A percentile compares a stretch with the other conserved stretches of the same genome.
phyloP scores from a whole-genome alignment of 2,888 invertebrate genomes.

The Diarsia dahlii region DNA sequence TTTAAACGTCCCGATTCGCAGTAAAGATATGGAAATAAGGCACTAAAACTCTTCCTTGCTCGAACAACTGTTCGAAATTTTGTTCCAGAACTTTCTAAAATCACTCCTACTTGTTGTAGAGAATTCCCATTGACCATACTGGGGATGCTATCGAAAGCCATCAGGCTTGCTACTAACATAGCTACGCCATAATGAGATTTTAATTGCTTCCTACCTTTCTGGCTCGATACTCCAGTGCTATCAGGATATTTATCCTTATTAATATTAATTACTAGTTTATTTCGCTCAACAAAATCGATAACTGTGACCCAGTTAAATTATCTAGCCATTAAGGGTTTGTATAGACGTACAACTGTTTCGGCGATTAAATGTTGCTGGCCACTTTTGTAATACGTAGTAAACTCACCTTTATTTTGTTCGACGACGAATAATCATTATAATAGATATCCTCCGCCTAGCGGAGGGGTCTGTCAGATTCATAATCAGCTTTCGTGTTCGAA shows the following conservation, averaged over 20 bases:
- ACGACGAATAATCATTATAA: too few relatives aligned
- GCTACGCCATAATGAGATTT: constrained; percentile 68
- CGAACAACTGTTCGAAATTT: constrained; percentile 40
- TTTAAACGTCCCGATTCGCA: constrained; percentile 41
- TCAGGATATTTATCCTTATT: constrained; percentile 54
- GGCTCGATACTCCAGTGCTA: constrained; percentile 37
- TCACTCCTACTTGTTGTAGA: constrained; percentile 29
- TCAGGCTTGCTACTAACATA: constrained; percentile 31
- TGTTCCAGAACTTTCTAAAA: constrained; percentile 29
- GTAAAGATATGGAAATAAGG: constrained; percentile 58
- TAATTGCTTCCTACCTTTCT: constrained; percentile 67
- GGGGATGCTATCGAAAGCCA: constrained; percentile 39
- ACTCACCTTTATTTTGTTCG: too few relatives aligned
- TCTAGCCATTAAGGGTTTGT: constrained; percentile 31
- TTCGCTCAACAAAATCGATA: constrained; percentile 51
- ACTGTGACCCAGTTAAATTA: constrained; percentile 44
- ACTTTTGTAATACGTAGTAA: background rate
- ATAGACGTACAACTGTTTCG: background rate
- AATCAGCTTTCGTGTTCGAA: too few relatives aligned
- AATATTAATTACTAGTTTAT: constrained; percentile 63
- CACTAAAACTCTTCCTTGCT: constrained; percentile 42
- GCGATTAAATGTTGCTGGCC: background rate
- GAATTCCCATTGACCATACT: constrained; percentile 24
- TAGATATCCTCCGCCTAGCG: too few relatives aligned
- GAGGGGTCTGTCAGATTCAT: too few relatives aligned